phyloP scores from a whole-genome alignment of 2,113 vertebrate species.

The Eudyptes chrysolophus region DNA sequence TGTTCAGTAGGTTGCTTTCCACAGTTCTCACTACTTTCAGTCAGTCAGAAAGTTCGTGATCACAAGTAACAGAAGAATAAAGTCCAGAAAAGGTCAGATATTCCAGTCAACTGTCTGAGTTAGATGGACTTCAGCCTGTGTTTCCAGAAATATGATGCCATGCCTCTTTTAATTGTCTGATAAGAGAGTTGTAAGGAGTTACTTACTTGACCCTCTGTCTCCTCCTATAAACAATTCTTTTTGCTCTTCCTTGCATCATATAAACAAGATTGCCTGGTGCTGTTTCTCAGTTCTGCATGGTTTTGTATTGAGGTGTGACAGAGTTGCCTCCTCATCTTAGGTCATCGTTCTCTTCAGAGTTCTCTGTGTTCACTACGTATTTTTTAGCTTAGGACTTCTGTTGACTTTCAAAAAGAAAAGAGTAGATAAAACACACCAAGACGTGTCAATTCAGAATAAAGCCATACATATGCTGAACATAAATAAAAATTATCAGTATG shows the following conservation, averaged over 20 bases:
- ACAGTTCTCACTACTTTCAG: not conserved
- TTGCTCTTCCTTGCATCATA: not conserved
- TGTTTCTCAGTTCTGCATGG: not conserved
- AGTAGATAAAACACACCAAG: not conserved
- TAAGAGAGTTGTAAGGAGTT: not conserved
- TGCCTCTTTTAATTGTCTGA: not conserved
- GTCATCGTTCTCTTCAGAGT: fast-evolving
- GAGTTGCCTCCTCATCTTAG: not conserved
- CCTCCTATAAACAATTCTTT: not conserved
- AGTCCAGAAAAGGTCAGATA: not conserved
- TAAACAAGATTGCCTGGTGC: not conserved
- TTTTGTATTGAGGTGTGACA: not conserved
- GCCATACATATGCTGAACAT: not conserved
- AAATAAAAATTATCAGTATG: not conserved
- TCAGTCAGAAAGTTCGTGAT: not conserved
- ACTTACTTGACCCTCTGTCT: not conserved
- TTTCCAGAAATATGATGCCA: not conserved
- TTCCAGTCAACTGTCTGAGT: not conserved
- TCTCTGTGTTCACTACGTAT: not conserved
- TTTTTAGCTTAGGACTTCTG: not conserved
- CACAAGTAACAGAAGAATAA: not conserved
- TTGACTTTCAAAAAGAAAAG: not conserved
- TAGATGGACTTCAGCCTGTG: not conserved
- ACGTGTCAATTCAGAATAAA: not conserved
- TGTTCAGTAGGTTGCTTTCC: not conserved